phyloP scores from a whole-genome alignment of 2,113 vertebrate species.

The Hipposideros armiger region DNA sequence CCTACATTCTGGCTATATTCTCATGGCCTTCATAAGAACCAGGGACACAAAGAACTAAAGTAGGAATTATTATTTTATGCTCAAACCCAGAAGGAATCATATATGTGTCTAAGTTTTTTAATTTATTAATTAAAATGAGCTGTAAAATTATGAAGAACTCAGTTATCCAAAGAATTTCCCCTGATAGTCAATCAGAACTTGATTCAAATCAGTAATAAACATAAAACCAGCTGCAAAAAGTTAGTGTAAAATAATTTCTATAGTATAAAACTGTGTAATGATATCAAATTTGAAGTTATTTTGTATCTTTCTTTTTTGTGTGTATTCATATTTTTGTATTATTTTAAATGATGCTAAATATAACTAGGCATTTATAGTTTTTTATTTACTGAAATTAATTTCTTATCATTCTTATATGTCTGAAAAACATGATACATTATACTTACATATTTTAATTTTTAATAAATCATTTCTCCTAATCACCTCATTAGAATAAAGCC shows the following conservation, averaged over 20 bases:
- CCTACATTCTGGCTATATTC: not conserved
- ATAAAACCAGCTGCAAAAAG: not conserved
- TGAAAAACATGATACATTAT: not conserved
- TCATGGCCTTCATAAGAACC: not conserved
- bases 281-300: not conserved
- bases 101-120: not conserved
- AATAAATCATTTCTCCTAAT: not conserved
- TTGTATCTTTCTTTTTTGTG: not conserved
- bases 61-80: not conserved
- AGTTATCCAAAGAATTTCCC: not conserved
- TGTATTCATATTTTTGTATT: not conserved
- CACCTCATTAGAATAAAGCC: not conserved
- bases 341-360: not conserved
- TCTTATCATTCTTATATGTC: not conserved
- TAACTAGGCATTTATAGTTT: not conserved
- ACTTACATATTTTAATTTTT: not conserved
- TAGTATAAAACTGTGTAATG: not conserved
- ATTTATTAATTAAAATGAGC: constrained; percentile 1
- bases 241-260: not conserved
- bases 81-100: not conserved
- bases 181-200: not conserved
- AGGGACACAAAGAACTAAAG: not conserved
- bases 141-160: constrained; percentile 11
- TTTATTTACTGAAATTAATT: not conserved
- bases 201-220: not conserved